These are phyloP conservation scores for Agrotis puta DNA, from an alignment of 2,888 invertebrate species.

Conservation along the genomic window DNA sequence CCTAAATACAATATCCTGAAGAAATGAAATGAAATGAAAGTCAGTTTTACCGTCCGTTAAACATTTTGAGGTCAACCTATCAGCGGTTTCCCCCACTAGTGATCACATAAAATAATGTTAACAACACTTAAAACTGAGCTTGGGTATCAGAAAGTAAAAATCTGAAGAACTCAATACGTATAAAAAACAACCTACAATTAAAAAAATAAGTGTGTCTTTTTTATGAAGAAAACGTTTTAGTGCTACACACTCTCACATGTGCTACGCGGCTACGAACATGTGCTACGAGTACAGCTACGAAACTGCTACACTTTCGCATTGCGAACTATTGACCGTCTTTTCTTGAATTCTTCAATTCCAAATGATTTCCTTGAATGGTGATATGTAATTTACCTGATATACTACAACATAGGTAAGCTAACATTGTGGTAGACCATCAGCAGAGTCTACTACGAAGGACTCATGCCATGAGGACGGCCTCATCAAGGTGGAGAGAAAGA, in stretches of 20 bases:
- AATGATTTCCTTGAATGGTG: slow-evolving; percentile 1
- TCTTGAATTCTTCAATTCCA: not conserved
- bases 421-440: no score
- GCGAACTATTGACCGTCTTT: slow-evolving; percentile 6
- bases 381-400: not conserved
- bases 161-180: not conserved
- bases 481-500: no score
- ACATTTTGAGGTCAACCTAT: not conserved
- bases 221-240: slow-evolving; percentile 7
- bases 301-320: slow-evolving; percentile 35
- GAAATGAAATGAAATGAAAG: no score
- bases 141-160: not conserved
- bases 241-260: slow-evolving; percentile 26
- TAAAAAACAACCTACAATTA: not conserved
- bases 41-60: not conserved
- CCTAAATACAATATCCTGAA: no score
- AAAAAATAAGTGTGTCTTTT: slow-evolving; percentile 15
- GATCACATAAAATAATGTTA: not conserved
- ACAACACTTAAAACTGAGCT: not conserved
- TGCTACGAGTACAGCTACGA: slow-evolving; percentile 49
- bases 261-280: slow-evolving; percentile 36
- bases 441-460: no score
- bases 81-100: not conserved
- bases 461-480: no score
- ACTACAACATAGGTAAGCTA: no score